Evolutionary conservation across 2,888 invertebrate species (phyloP).

Genomic region (Latrodectus hesperus): DNA sequence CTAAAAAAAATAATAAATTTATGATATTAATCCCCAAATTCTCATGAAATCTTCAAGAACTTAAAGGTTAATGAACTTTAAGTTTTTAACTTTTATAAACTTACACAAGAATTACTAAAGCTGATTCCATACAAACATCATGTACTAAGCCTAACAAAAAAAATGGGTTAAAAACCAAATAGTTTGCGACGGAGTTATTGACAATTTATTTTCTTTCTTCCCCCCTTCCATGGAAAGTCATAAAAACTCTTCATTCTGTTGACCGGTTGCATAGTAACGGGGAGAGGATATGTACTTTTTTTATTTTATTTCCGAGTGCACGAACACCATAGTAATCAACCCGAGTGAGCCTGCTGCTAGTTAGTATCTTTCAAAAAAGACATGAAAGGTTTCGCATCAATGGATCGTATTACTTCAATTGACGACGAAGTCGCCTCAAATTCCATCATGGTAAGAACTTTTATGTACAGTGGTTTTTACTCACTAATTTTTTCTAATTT

Average conservation of each 20-base stretch:
- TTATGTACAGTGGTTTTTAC: no score
- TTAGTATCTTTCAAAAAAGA: background rate
- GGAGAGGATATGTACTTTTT: background rate
- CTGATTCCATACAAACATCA: no score
- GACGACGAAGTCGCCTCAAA: background rate
- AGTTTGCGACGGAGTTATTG: slow-evolving; percentile 7
- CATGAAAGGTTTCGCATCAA: background rate
- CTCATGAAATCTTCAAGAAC: no score
- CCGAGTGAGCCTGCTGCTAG: slow-evolving; percentile 4
- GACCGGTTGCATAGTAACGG: background rate
- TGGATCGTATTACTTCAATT: no score
- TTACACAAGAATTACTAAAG: no score
- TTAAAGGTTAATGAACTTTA: no score
- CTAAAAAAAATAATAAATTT: no score
- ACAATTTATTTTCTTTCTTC: background rate
- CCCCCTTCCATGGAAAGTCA: background rate
- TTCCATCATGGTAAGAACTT: background rate
- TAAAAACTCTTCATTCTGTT: background rate
- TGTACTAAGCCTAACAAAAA: no score
- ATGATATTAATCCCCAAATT: no score
- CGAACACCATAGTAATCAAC: slow-evolving; percentile 43
- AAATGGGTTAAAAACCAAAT: no score
- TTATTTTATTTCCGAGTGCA: slow-evolving; percentile 33
- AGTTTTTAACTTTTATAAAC: no score
- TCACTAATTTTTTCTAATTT: no score